Base-by-base conservation (phyloP, 2,888 invertebrate genomes). In the Glaucopsyche alexis region DNA sequence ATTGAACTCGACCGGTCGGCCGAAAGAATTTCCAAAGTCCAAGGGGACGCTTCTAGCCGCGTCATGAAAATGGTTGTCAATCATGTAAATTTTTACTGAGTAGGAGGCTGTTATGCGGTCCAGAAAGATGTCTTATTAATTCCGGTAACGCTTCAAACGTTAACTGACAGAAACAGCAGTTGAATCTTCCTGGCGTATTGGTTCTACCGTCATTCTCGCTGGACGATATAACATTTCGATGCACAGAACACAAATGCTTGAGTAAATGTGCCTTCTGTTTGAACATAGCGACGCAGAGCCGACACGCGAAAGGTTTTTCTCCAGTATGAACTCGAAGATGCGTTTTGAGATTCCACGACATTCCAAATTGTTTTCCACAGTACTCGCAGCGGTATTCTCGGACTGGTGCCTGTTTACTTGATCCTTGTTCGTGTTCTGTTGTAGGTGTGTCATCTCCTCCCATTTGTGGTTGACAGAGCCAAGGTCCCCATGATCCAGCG, bases 311-410 rank as follows among this genome's bases (percentile, higher is more conserved):
- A 0, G 97, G 97, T 85, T 97, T 97, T 81, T 97, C 97, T 75
- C 97, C 97, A 0, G 97, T 97, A 83, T 97, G 97, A 38, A 97
- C 97, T 83, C 97, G 94, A 74, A 97, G 93, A 89, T 97, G 97
- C 76, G 97, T 97, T 87, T 97, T 97, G 82, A 97, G 94, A 93
- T 97, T 97, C 97, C 97, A 97, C 75, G 97, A 97, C 97, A 97
- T 97, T 75, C 97, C 97, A 82, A 97, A 97, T 87, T 97, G 97
- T 89, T 97, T 97, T 74, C 97, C 97, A 86, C 97, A 97, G 86
- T 97, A 97, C 84, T 96, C 96, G 85, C 97, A 97, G 75, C 97
- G 95, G 86, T 97, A 97, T 86, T 97, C 97, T 74, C 97, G 94
- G 66, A 97, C 96, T 71, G 96, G 96, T 76, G 92, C 94, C 84